A percentile compares a stretch with the other conserved stretches of the same genome.
Conservation (phyloP, 2,113 vertebrate genomes). For the Eudorcas thomsonii region DNA sequence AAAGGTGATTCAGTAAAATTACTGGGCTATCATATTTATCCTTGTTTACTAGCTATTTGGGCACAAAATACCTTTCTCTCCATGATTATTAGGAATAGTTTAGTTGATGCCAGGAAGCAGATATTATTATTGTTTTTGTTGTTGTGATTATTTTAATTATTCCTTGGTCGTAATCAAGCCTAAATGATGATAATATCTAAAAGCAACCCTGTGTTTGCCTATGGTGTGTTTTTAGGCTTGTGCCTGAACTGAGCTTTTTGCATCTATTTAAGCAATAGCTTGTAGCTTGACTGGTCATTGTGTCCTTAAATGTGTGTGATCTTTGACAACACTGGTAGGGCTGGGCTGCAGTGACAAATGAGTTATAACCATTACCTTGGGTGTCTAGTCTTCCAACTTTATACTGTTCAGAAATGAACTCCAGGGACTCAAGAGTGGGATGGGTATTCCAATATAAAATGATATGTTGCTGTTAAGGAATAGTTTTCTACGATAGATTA, state of each 20-base stretch:
- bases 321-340: not conserved
- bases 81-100: not conserved
- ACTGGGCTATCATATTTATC: not conserved
- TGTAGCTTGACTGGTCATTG: not conserved
- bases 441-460: constrained; percentile 40
- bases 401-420: constrained; percentile 18
- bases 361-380: not conserved
- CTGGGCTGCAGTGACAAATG: not conserved
- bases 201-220: not conserved
- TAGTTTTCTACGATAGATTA: constrained; percentile 59
- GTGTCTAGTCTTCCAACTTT: constrained; percentile 8
- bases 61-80: not conserved
- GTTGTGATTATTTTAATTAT: constrained; percentile 24
- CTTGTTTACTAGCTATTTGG: not conserved
- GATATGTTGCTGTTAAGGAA: constrained; percentile 47
- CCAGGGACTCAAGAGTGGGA: not conserved
- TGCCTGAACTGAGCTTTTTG: not conserved
- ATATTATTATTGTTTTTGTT: not conserved
- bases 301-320: not conserved
- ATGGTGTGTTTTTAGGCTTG: not conserved
- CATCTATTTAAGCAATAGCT: not conserved
- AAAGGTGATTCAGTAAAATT: constrained; percentile 27
- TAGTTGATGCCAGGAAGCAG: not conserved
- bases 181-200: not conserved
- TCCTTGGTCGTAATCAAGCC: not conserved